Percentiles rank a stretch among this genome's conserved stretches.
These are phyloP conservation scores for Charadrius vociferus DNA, from an alignment of 2,113 vertebrate species.

Conservation along the genomic window DNA sequence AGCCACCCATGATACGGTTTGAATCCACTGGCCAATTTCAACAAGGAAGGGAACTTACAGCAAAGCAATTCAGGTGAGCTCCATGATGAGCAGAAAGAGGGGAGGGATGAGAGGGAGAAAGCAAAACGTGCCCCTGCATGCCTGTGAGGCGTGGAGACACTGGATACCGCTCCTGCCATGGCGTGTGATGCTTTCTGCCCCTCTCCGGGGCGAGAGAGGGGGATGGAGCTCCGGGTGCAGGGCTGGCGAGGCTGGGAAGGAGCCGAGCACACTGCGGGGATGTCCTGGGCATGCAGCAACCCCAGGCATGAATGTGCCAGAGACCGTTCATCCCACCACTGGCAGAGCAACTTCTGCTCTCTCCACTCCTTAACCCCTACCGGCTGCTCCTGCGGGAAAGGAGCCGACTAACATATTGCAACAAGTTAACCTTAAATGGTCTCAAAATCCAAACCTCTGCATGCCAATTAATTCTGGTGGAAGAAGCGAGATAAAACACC, in stretches of 20 bases:
- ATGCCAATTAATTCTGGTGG: conserved; percentile 8
- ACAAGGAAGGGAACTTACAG: neutral
- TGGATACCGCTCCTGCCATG: neutral
- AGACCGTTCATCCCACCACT: neutral
- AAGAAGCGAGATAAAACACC: neutral
- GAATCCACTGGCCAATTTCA: conserved; percentile 14
- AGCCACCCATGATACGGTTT: neutral
- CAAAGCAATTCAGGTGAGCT: neutral
- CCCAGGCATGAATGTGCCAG: neutral
- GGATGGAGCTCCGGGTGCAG: neutral
- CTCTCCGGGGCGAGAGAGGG: accelerated
- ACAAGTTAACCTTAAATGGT: conserved; percentile 56
- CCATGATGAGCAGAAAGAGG: neutral
- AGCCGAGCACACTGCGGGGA: neutral
- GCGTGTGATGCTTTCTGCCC: neutral
- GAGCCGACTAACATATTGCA: conserved; percentile 9
- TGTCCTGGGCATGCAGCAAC: neutral
- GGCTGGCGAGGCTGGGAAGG: neutral
- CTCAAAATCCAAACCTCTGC: conserved; percentile 18
- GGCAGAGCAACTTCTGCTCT: neutral
- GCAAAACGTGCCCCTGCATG: neutral
- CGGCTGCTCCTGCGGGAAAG: neutral
- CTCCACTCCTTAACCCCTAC: accelerated
- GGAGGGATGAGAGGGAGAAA: neutral
- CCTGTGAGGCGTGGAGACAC: accelerated